Evolutionary conservation across 1,140 invertebrate genomes (phyloP).

Genomic region (Belonocnema kinseyi): DNA sequence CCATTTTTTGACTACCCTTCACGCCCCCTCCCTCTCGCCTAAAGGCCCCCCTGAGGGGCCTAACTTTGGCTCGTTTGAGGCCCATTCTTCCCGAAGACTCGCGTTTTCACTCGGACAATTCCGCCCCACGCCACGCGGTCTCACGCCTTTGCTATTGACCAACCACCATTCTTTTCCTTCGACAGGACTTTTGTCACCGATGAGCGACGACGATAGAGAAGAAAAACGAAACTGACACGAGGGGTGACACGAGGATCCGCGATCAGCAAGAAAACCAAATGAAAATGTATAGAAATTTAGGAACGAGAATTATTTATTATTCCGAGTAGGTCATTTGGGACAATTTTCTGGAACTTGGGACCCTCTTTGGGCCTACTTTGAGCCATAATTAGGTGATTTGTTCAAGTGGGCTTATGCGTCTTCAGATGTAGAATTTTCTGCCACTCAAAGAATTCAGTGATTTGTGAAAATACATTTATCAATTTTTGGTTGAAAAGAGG

Average conservation of each 20-base stretch:
- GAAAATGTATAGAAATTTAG: conserved; percentile 6
- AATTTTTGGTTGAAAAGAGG: no score
- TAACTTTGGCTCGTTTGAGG: conserved; percentile 46
- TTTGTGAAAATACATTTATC: no score
- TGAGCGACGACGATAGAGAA: conserved; percentile 41
- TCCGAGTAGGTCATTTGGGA: conserved; percentile 1
- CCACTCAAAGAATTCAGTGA: no score
- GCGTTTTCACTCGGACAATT: conserved; percentile 52
- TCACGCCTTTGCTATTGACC: conserved; percentile 61
- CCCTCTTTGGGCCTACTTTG: neutral
- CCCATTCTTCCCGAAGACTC: conserved; percentile 49
- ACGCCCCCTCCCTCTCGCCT: conserved; percentile 7
- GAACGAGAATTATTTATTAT: conserved; percentile 13
- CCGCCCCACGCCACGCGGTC: conserved; percentile 46
- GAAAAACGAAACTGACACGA: conserved; percentile 9
- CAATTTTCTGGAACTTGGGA: neutral
- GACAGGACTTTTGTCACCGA: conserved; percentile 56
- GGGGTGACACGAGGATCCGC: conserved; percentile 4
- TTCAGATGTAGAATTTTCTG: no score
- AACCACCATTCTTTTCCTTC: conserved; percentile 54
- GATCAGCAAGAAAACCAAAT: neutral
- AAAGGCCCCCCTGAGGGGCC: conserved; percentile 28
- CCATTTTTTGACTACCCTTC: neutral
- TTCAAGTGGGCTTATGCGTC: neutral
- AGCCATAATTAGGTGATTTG: neutral